Conservation (phyloP, 2,113 vertebrate species). For the Megaptera novaeangliae region DNA sequence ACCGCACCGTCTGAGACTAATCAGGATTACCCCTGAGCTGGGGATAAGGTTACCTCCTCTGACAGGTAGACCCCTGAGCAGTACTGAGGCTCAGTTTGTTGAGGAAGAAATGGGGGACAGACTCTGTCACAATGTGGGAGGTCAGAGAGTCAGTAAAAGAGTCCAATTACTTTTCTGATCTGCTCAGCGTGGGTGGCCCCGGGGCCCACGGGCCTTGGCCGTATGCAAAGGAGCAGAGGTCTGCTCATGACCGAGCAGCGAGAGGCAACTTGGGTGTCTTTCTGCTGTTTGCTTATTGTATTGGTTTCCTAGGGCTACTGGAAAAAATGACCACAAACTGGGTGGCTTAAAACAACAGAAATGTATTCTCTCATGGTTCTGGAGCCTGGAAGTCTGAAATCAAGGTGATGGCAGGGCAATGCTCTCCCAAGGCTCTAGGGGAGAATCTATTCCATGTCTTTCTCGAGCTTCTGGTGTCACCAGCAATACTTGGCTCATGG, state of each 20-base stretch:
- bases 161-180: neutral
- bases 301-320: neutral
- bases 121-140: neutral
- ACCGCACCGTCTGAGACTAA: accelerated
- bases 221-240: neutral
- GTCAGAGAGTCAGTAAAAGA: neutral
- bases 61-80: neutral
- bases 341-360: neutral
- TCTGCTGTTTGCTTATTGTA: neutral
- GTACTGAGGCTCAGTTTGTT: neutral
- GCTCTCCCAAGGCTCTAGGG: neutral
- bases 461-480: neutral
- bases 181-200: neutral
- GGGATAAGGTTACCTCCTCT: neutral
- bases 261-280: neutral
- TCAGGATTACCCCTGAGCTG: neutral
- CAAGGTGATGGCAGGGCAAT: neutral
- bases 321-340: neutral
- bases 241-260: neutral
- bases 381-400: neutral
- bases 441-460: too few species aligned
- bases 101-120: neutral
- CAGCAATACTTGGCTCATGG: neutral
- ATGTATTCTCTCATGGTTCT: neutral
- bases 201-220: neutral